Percentiles rank a stretch among this genome's conserved stretches.
phyloP scores from a whole-genome alignment of 92 coral and sea anemone genomes.

The Montipora capitata region DNA sequence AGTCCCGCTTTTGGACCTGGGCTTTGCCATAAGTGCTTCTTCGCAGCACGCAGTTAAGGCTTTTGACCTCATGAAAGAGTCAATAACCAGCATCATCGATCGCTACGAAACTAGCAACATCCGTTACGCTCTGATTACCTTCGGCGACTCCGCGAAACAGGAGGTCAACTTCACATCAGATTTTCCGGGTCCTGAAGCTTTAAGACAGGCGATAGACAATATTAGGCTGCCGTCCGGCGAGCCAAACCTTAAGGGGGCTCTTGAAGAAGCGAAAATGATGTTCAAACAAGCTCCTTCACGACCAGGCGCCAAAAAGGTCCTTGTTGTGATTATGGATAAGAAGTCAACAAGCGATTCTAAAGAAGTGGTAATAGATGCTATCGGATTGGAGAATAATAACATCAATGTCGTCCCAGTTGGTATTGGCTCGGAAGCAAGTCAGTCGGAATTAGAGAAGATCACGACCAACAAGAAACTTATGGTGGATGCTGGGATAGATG shows the following conservation, averaged over 20 bases:
- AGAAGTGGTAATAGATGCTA: constrained; percentile 59
- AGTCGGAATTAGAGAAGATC: constrained; percentile 62
- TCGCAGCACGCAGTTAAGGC: constrained; percentile 66
- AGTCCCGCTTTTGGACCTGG: constrained; percentile 73
- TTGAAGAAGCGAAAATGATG: constrained; percentile 75
- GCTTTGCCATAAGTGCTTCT: constrained; percentile 74
- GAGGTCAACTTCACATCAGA: constrained; percentile 62
- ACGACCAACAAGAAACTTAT: constrained; percentile 73
- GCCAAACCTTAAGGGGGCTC: constrained; percentile 77
- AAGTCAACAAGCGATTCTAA: constrained; percentile 55
- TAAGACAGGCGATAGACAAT: constrained; percentile 23
- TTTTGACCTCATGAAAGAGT: constrained; percentile 78
- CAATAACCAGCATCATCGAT: constrained; percentile 70
- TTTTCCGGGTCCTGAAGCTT: constrained; percentile 54
- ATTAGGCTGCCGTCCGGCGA: constrained; percentile 47
- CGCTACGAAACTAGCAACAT: constrained; percentile 73
- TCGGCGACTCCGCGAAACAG: constrained; percentile 48
- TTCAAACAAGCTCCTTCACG: constrained; percentile 81
- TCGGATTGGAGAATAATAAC: constrained; percentile 60
- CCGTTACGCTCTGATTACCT: constrained; percentile 70
- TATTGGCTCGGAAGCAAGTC: constrained; percentile 73
- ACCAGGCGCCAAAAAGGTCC: constrained; percentile 82
- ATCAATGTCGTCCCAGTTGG: constrained; percentile 83
- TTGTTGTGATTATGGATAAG: constrained; percentile 88
- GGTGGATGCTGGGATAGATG: constrained; percentile 63